Conservation (phyloP, 1,140 invertebrate species). For the Ridgeia piscesae region DNA sequence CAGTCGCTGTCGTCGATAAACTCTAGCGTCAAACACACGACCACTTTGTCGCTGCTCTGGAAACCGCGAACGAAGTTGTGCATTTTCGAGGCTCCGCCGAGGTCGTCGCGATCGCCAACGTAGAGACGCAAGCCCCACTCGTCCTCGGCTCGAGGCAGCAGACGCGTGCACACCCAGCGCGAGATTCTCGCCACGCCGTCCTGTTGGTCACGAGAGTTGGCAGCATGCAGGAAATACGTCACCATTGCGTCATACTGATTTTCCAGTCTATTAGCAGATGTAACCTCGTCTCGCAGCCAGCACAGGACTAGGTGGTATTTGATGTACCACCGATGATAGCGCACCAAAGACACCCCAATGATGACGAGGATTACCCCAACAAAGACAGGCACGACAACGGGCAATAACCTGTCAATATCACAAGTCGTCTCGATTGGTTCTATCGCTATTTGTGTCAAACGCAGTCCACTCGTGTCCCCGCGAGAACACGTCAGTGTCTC, state of each 20-base stretch:
- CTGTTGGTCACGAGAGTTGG: neutral
- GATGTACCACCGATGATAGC: neutral
- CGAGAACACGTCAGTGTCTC: neutral
- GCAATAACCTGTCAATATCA: neutral
- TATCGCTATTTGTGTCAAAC: neutral
- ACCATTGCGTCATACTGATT: neutral
- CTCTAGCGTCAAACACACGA: neutral
- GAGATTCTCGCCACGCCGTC: neutral
- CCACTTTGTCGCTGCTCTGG: neutral
- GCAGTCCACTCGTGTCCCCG: neutral
- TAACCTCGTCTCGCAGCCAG: neutral
- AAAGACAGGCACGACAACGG: neutral
- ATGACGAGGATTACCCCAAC: neutral
- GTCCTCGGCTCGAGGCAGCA: neutral
- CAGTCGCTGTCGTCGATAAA: neutral
- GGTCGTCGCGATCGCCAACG: neutral
- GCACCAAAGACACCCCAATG: neutral
- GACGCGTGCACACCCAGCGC: neutral
- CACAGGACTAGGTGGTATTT: neutral
- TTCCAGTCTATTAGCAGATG: neutral
- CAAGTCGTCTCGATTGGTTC: neutral
- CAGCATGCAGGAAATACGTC: neutral
- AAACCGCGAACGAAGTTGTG: neutral
- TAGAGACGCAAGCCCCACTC: slow-evolving; percentile 3
- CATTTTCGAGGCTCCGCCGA: neutral